Conservation (phyloP, 1,140 invertebrate species). For the Littorina saxatilis region DNA sequence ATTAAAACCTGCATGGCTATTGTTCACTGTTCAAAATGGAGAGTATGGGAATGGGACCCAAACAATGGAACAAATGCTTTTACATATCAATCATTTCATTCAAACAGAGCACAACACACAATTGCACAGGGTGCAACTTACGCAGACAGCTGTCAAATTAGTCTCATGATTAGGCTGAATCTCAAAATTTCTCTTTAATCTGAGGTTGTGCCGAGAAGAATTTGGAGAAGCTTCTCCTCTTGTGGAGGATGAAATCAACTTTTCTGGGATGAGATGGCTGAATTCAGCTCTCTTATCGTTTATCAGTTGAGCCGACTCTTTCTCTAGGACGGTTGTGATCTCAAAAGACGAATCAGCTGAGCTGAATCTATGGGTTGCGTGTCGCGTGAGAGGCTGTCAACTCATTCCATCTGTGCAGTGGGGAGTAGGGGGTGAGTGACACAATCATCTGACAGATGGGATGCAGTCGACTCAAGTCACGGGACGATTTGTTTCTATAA, state of each 20-base stretch:
- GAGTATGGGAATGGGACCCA: too few species aligned
- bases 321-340: neutral
- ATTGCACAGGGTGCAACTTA: constrained; percentile 24
- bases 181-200: constrained; percentile 9
- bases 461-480: constrained; percentile 32
- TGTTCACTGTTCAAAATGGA: too few species aligned
- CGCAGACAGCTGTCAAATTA: constrained; percentile 13
- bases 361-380: constrained; percentile 1
- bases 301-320: constrained; percentile 14
- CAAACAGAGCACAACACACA: neutral
- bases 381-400: constrained; percentile 12
- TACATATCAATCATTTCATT: neutral
- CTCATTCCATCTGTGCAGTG: constrained; percentile 29
- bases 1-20: too few species aligned
- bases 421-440: constrained; percentile 29
- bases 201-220: neutral
- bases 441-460: constrained; percentile 27
- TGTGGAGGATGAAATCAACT: neutral
- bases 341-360: neutral
- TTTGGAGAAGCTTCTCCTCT: neutral
- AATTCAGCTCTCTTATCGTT: constrained; percentile 13
- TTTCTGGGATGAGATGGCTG: constrained; percentile 21
- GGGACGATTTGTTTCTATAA: constrained; percentile 33
- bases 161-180: constrained; percentile 20
- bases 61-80: neutral